Percentiles rank a stretch among this genome's conserved stretches.
phyloP scores from a whole-genome alignment of 1,140 invertebrate genomes.

The Dendrolimus punctatus region DNA sequence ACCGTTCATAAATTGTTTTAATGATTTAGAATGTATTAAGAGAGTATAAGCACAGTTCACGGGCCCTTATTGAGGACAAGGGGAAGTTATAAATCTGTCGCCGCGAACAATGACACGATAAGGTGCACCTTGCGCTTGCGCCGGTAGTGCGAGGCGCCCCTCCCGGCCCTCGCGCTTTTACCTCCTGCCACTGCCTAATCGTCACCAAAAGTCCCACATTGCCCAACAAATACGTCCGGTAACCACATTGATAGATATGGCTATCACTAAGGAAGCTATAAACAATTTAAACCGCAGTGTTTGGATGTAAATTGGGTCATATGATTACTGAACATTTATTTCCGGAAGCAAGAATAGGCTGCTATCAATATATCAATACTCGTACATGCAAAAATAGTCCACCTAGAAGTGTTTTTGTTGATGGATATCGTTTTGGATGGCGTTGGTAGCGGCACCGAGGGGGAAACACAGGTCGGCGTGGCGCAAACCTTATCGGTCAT shows the following conservation, averaged over 20 bases:
- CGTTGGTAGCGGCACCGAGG: constrained; percentile 32
- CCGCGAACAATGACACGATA: constrained; percentile 64
- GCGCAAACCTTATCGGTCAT: constrained; percentile 63
- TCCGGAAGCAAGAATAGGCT: too few relatives aligned
- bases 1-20: neutral
- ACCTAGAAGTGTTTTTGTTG: constrained; percentile 21
- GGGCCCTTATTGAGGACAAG: constrained; percentile 67
- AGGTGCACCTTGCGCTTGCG: constrained; percentile 56
- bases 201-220: constrained; percentile 10
- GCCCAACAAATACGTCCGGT: too few relatives aligned
- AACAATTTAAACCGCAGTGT: neutral
- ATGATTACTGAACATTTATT: too few relatives aligned
- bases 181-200: constrained; percentile 7
- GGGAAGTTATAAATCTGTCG: constrained; percentile 70
- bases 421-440: constrained; percentile 21
- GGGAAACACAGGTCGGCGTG: constrained; percentile 39
- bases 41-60: constrained; percentile 41
- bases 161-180: neutral
- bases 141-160: constrained; percentile 28
- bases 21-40: neutral
- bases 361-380: too few relatives aligned
- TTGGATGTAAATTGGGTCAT: too few relatives aligned
- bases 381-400: too few relatives aligned
- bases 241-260: too few relatives aligned
- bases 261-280: neutral